Base-by-base conservation (phyloP, 2,797 vertebrate species). In the Zenarchopterus dispar region DNA sequence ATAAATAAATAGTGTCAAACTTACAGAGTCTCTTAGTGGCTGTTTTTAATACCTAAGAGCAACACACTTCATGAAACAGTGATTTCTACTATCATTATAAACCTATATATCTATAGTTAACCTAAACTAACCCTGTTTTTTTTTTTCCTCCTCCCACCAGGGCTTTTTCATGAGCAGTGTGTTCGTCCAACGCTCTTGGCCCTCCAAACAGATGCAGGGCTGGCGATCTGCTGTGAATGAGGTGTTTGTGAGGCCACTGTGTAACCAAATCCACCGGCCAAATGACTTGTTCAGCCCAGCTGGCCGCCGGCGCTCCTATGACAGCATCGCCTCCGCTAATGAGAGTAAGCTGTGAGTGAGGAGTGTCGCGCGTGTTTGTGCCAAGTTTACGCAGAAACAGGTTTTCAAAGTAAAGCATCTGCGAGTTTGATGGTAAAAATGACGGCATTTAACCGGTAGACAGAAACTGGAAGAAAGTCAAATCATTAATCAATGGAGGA, bases 191-290 rank as follows among this genome's bases (percentile, higher is more conserved):
- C 73, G 76, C 33, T 73, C 67, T n/a, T 56, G 75, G 78, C 64
- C 59, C 73, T 73, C 48, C 16, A 77, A 85, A 73, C 85, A 84
- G 74, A 87, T 71, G 69, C 65, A 42, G 51, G 80, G 52, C 13
- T 67, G 70, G 77, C 81, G 72, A 77, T 78, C 73, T 77, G 67
- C 77, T 73, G 71, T 71, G 80, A 82, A 84, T 59, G 84, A 87
- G 70, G 75, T 75, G 77, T 80, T 83, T 82, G 82, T 81, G 76
- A 81, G 84, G 81, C 80, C 56, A 24, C 69, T 66, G 73, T 84
- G 88, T 76, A 91, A 88, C 85, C 49, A 43, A 80, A 90, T 75
- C 89, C 84, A 62, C 19, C 75, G 58, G 73, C 69, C 72, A 81
- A 80, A 84, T 77, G 70, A 80, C 84, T 87, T 80, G 56, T 64